Evolutionary conservation across 2,797 vertebrate species (phyloP), one percentile per base, ranked within the genome.

Genomic region (Spinus olivaceus): DNA sequence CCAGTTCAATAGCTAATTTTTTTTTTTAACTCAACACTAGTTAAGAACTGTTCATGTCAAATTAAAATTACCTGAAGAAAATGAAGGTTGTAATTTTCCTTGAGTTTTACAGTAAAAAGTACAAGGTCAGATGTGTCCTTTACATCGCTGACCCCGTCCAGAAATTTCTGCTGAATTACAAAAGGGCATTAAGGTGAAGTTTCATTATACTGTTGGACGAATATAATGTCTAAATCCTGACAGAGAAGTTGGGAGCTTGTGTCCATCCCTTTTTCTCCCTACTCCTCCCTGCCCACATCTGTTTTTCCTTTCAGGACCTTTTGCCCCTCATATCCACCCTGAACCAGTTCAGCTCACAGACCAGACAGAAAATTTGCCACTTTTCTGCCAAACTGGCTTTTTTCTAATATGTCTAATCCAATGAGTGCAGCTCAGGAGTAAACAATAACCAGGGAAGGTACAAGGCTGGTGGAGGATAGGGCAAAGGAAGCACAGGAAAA

Each of bases 21-120:
- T n/a, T 25, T 3, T n/a, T 73, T 41, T 0, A 12, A 57, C 10
- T 57, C 27, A 66, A 20, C 0, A 0, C 19, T 51, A 14, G 32
- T 42, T 39, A 50, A 54, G 16, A 74, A 49, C 54, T 69, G 5
- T n/a, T 77, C 12, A 1, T 25, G 8, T 39, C 50, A 84, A 25
- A 78, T 63, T 59, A 41, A 84, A 86, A 71, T 9, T 5, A 49
- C 12, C 27, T 11, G 11, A 77, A 65, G 37, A 81, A 81, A 65
- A 39, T 25, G 3, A 50, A 7, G 9, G 18, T 25, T 3, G 0
- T 71, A 16, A 56, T 35, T 79, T 69, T 63, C 51, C 14, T 33
- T 21, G 16, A 41, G 42, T 42, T 71, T 84, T 33, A 64, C 25
- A 27, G 19, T 15, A 41, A 56, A 39, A 49, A 32, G 4, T 30